These are phyloP conservation scores for Elgaria multicarinata DNA, from an alignment of 2,113 vertebrate species.

Conservation along the genomic window DNA sequence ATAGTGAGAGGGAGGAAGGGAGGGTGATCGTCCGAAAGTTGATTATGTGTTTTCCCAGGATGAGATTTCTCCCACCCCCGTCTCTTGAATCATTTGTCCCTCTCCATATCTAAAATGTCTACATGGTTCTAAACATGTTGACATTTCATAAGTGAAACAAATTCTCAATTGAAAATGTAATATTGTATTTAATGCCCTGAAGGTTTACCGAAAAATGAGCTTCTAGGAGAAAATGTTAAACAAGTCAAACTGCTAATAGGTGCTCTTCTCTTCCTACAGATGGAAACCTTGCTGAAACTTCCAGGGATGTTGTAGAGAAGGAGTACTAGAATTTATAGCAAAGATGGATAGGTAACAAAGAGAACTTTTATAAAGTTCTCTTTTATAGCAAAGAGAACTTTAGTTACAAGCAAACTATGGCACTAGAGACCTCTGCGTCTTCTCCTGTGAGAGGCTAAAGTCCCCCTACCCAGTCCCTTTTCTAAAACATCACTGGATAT, in stretches of 20 bases:
- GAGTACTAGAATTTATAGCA: neutral
- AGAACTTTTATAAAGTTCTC: too few species aligned
- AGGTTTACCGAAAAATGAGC: neutral
- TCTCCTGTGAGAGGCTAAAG: neutral
- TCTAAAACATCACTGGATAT: too few species aligned
- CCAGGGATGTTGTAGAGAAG: neutral
- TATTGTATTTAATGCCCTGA: neutral
- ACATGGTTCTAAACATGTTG: neutral
- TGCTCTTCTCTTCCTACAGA: neutral
- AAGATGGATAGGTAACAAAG: too few species aligned
- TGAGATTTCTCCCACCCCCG: conserved; percentile 12
- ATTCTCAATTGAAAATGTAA: neutral
- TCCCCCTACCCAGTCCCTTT: neutral
- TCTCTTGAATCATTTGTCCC: neutral
- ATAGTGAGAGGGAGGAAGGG: conserved; percentile 61
- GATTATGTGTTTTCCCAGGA: conserved; percentile 72
- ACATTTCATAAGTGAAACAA: neutral
- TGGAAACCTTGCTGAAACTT: neutral
- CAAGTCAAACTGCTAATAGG: neutral
- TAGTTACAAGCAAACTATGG: neutral
- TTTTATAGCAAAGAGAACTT: neutral
- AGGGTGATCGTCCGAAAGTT: conserved; percentile 63
- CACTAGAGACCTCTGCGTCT: neutral
- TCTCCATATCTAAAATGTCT: conserved; percentile 33
- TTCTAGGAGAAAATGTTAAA: neutral